Base-by-base conservation (phyloP, 2,113 vertebrate species). In the Tetrao urogallus region DNA sequence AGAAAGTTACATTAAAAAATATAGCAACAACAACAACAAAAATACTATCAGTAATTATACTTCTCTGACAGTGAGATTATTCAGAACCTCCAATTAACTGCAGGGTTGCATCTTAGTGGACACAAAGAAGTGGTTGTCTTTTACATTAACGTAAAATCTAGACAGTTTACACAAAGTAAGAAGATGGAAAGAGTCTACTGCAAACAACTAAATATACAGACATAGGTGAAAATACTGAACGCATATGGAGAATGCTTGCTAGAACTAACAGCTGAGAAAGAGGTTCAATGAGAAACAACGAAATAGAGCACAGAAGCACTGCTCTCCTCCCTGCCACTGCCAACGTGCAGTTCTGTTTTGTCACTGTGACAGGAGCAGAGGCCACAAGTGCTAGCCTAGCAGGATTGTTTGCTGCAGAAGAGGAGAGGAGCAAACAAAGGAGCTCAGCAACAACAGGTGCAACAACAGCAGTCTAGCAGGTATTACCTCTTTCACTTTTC, bases 141-240 rank as follows among this genome's bases (percentile, higher is more conserved):
- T 81, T 57, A 48, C 19, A 78, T 72, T 12, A 66, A 80, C 27
- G 88, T 67, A 28, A 63, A 93, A 82, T 65, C 30, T 52, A 81
- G 83, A 64, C 73, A 94, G 86, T 69, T 93, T 74, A 94, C 83
- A 89, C 34, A 79, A 83, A 86, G 48, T 52, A 48, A 69, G 86
- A 79, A 90, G 79, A 92, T 74, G 47, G 87, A 43, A 81, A 78
- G 24, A 87, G 58, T 45, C 74, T 87, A 43, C 82, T 81, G 47
- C 3, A 95, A 91, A 91, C 75, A 92, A 93, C 93, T 89, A 86
- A 91, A 80, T 74, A 89, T 34, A 85, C 50, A 88, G 67, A 93
- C 82, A 94, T 93, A 89, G 92, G 94, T 89, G 75, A 61, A 88
- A 91, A 72, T 70, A 36, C 65, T 58, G 64, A 88, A 84, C 3